A percentile compares a stretch with the other conserved stretches of the same genome.
Evolutionary conservation across 1,140 invertebrate species (phyloP).

Genomic region (Micrasema minimum): DNA sequence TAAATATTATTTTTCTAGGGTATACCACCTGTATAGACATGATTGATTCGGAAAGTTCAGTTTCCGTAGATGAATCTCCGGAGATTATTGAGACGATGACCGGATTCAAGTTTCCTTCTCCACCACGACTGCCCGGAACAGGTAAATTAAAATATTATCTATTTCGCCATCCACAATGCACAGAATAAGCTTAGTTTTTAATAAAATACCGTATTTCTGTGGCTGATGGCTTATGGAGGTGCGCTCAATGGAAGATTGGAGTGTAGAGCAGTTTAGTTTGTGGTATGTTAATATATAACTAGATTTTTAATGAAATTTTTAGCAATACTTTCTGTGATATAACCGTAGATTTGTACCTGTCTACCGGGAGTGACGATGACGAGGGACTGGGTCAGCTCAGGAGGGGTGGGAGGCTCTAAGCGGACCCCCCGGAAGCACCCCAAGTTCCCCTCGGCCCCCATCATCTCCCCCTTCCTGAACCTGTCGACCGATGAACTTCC

Average conservation of each 20-base stretch:
- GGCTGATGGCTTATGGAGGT: neutral
- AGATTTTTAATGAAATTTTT: neutral
- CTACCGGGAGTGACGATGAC: constrained; percentile 33
- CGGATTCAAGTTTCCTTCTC: constrained; percentile 47
- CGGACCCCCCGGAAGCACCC: constrained; percentile 20
- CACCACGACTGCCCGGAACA: constrained; percentile 23
- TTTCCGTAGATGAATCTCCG: constrained; percentile 17
- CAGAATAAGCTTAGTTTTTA: neutral
- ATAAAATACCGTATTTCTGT: neutral
- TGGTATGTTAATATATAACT: neutral
- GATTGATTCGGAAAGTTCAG: constrained; percentile 44
- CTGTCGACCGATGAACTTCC: constrained; percentile 41
- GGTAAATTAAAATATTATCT: neutral
- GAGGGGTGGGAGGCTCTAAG: constrained; percentile 18
- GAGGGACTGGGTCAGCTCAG: constrained; percentile 37
- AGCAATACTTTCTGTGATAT: too few relatives aligned
- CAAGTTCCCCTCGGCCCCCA: constrained; percentile 15
- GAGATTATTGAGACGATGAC: constrained; percentile 15
- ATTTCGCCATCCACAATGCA: neutral
- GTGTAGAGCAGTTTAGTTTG: too few relatives aligned
- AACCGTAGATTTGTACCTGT: constrained; percentile 31
- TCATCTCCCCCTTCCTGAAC: constrained; percentile 2
- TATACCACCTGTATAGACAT: constrained; percentile 1
- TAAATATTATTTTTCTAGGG: neutral
- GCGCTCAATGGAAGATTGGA: too few relatives aligned